A percentile compares a stretch with the other conserved stretches of the same genome.
Conservation (phyloP, 1,140 invertebrate genomes). For the Sitophilus oryzae region DNA sequence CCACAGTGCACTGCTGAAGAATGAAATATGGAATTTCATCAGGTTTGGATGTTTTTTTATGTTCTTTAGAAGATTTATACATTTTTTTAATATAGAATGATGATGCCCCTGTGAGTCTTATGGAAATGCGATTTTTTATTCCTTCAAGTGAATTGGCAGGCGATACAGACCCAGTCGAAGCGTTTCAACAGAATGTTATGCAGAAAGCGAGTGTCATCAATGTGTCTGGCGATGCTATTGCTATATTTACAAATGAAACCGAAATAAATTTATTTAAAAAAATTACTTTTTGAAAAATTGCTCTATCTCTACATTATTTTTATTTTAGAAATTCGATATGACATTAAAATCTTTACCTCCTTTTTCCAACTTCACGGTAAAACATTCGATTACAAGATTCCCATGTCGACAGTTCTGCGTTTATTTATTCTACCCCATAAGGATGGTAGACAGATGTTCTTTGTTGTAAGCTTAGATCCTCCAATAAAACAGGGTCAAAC, state of each 20-base stretch:
- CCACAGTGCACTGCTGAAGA: slow-evolving; percentile 97
- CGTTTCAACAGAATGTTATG: slow-evolving; percentile 94
- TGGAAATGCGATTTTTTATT: slow-evolving; percentile 98
- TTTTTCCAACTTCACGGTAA: slow-evolving; percentile 99
- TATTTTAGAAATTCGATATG: slow-evolving; percentile 88
- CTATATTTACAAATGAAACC: slow-evolving; percentile 65
- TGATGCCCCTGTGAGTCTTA: slow-evolving; percentile 91
- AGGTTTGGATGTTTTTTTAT: slow-evolving; percentile 48
- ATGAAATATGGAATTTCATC: slow-evolving; percentile 99
- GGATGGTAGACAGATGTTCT: slow-evolving; percentile 96
- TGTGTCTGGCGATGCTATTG: slow-evolving; percentile 95
- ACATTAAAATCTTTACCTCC: slow-evolving; percentile 96
- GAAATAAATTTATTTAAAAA: slow-evolving; percentile 56
- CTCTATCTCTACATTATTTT: slow-evolving; percentile 21
- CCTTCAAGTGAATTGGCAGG: slow-evolving; percentile 77
- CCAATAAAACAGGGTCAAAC: slow-evolving; percentile 99
- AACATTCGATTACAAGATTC: slow-evolving; percentile 99
- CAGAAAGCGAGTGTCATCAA: slow-evolving; percentile 96
- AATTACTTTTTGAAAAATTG: not conserved
- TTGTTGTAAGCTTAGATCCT: slow-evolving; percentile 97
- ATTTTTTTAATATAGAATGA: slow-evolving; percentile 66
- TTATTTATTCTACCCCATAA: slow-evolving; percentile 95
- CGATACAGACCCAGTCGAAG: slow-evolving; percentile 87
- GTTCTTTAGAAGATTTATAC: slow-evolving; percentile 2
- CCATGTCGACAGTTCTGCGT: slow-evolving; percentile 90